These are phyloP conservation scores for Protonibea diacanthus DNA, from an alignment of 2,797 vertebrate genomes.

Conservation along the genomic window DNA sequence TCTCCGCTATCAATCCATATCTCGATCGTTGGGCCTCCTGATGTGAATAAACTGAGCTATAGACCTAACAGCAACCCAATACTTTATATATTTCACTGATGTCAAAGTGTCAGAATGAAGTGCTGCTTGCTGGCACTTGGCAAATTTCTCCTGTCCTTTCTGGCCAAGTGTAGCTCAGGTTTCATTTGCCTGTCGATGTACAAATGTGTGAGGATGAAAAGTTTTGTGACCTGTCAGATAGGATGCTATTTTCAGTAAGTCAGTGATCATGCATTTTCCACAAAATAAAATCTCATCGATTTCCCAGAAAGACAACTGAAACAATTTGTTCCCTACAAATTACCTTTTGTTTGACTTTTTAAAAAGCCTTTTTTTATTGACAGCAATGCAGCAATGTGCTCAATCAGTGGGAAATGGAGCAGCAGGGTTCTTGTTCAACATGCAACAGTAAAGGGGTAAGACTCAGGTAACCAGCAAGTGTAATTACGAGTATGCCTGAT, in stretches of 20 bases:
- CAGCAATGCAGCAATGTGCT: constrained; percentile 28
- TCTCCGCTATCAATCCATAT: constrained; percentile 89
- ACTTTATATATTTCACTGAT: constrained; percentile 79
- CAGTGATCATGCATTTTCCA: constrained; percentile 41
- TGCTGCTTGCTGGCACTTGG: constrained; percentile 75
- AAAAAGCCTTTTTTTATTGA: constrained; percentile 27
- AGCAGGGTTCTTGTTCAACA: constrained; percentile 37
- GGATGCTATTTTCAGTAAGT: constrained; percentile 66
- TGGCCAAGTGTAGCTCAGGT: constrained; percentile 70
- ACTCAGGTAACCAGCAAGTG: constrained; percentile 79
- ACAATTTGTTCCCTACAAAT: constrained; percentile 49
- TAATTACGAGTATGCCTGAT: constrained; percentile 81
- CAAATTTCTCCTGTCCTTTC: constrained; percentile 67
- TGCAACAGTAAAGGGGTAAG: constrained; percentile 57
- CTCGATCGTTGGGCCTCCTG: constrained; percentile 76
- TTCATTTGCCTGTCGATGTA: constrained; percentile 73
- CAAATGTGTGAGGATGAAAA: constrained; percentile 72
- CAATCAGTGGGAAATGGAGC: constrained; percentile 60
- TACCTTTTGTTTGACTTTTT: constrained; percentile 29
- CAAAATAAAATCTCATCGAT: constrained; percentile 48
- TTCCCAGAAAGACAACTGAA: constrained; percentile 35
- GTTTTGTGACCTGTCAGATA: constrained; percentile 62
- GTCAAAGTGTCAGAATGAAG: constrained; percentile 82
- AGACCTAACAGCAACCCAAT: constrained; percentile 80
- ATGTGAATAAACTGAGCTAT: constrained; percentile 83